These are phyloP conservation scores for Fistularia commersonii DNA, from an alignment of 2,797 vertebrate genomes.

Conservation along the genomic window DNA sequence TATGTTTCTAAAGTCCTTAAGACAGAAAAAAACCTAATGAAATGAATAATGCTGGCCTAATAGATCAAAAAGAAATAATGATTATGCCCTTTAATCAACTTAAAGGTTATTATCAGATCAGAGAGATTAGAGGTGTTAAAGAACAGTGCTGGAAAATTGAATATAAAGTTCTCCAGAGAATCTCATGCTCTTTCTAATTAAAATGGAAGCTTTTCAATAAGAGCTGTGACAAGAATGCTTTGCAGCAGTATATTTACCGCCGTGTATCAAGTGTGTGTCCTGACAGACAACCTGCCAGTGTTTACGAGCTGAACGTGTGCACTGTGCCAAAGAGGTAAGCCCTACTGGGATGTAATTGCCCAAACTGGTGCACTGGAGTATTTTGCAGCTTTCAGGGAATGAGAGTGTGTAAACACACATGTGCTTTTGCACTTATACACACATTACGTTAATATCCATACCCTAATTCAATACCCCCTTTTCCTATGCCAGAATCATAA, in stretches of 20 bases:
- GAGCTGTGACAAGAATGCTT: constrained; percentile 22
- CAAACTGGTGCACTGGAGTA: not conserved
- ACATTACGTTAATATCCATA: too few relatives aligned
- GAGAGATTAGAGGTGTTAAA: constrained; percentile 48
- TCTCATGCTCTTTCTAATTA: constrained; percentile 41
- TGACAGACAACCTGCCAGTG: constrained; percentile 5
- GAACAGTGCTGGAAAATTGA: constrained; percentile 54
- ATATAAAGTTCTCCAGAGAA: constrained; percentile 44
- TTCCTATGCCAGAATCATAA: too few relatives aligned
- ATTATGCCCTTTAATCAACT: constrained; percentile 65
- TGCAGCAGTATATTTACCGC: constrained; percentile 2
- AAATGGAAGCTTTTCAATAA: constrained; percentile 18
- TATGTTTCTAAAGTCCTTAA: constrained; percentile 26
- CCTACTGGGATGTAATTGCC: constrained; percentile 21
- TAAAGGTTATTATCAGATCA: constrained; percentile 59
- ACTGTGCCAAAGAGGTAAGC: constrained; percentile 26
- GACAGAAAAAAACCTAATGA: constrained; percentile 18
- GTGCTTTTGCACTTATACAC: too few relatives aligned
- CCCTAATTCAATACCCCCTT: too few relatives aligned
- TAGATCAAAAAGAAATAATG: constrained; percentile 44
- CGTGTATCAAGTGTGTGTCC: constrained; percentile 12
- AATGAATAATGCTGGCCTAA: constrained; percentile 43
- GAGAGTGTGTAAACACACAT: too few relatives aligned
- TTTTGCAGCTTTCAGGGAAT: too few relatives aligned
- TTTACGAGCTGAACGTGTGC: constrained; percentile 2